These are phyloP conservation scores for Chrosomus eos DNA, from an alignment of 2,797 vertebrate species.

Conservation along the genomic window DNA sequence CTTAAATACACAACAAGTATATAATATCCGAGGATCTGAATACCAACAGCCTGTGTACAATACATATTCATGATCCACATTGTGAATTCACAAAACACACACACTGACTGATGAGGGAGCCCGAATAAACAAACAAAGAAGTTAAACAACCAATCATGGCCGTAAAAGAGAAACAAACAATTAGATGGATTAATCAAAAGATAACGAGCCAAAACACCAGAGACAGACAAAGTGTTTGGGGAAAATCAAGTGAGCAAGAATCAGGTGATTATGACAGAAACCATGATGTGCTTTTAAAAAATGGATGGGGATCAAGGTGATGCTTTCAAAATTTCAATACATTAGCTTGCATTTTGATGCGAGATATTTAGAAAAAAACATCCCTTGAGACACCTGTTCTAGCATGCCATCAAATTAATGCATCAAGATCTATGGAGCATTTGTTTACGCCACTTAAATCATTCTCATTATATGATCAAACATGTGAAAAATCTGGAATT, in stretches of 20 bases:
- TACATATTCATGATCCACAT: constrained; percentile 39
- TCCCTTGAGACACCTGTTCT: neutral
- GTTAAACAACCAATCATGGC: constrained; percentile 12
- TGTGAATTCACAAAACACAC: constrained; percentile 29
- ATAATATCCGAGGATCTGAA: constrained; percentile 16
- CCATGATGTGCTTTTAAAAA: neutral
- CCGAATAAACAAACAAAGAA: constrained; percentile 31
- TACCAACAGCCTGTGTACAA: constrained; percentile 11
- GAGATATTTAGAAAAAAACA: neutral
- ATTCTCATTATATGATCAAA: neutral
- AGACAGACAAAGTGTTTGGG: constrained; percentile 1
- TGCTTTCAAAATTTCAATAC: neutral
- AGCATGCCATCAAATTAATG: neutral
- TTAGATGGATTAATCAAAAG: constrained; percentile 5
- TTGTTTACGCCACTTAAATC: neutral
- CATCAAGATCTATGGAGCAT: neutral
- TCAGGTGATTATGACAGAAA: neutral
- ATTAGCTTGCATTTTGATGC: neutral
- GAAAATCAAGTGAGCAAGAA: neutral
- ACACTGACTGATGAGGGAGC: constrained; percentile 18
- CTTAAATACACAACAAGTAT: neutral
- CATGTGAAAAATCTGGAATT: neutral
- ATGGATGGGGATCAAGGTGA: neutral
- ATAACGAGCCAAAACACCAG: constrained; percentile 19
- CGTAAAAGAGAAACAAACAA: constrained; percentile 26